Conservation (phyloP, 1,140 invertebrate species). For the Harpegnathos saltator region DNA sequence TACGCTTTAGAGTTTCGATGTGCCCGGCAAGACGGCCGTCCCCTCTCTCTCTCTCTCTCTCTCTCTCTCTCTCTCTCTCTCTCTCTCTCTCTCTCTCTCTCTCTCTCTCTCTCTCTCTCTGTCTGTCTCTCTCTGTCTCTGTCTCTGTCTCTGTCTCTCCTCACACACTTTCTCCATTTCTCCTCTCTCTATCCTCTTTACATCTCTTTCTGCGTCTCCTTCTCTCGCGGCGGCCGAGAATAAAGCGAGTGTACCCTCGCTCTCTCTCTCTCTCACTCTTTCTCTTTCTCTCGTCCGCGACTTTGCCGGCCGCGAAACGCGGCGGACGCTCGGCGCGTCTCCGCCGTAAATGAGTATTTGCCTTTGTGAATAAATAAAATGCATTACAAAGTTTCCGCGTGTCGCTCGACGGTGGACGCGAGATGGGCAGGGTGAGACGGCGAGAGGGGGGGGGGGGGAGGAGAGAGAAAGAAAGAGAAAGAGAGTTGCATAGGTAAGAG, state of each 20-base stretch:
- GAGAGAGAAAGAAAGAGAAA: not conserved
- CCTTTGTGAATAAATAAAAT: conserved; percentile 86
- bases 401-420: conserved; percentile 31
- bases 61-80: conserved; percentile 4
- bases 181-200: too few species aligned
- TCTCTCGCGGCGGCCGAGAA: too few species aligned
- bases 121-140: not conserved
- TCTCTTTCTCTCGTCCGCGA: conserved; percentile 29
- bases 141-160: not conserved
- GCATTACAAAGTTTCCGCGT: conserved; percentile 80
- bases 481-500: conserved; percentile 32
- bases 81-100: conserved; percentile 23
- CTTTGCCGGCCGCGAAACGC: conserved; percentile 45
- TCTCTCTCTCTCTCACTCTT: not conserved
- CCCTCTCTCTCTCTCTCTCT: conserved; percentile 11
- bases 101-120: not conserved
- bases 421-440: conserved; percentile 5
- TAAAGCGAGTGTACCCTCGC: too few species aligned
- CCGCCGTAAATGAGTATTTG: conserved; percentile 83
- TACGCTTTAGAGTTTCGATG: conserved; percentile 81
- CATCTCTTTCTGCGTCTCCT: too few species aligned
- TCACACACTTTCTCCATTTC: too few species aligned
- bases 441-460: too few species aligned
- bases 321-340: conserved; percentile 57
- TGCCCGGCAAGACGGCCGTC: conserved; percentile 71